phyloP scores from a whole-genome alignment of 2,113 vertebrate species.

The Thunnus thynnus region DNA sequence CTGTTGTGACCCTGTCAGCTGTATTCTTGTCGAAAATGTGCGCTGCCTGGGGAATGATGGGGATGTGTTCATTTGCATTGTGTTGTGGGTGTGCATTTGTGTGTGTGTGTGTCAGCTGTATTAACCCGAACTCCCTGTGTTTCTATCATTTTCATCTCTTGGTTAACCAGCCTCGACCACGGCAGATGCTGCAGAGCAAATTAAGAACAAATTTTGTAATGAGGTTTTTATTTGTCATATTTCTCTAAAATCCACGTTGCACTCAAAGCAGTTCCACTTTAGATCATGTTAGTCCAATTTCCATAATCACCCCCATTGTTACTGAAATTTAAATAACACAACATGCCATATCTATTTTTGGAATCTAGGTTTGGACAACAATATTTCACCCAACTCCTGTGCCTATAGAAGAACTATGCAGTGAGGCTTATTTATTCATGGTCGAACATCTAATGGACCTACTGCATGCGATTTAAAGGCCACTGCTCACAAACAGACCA shows the following conservation, averaged over 20 bases:
- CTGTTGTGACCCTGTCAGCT: slow-evolving; percentile 48
- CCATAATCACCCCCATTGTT: not conserved
- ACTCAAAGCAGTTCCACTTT: not conserved
- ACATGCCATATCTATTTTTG: not conserved
- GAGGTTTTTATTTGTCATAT: slow-evolving; percentile 2
- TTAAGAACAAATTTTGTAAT: not conserved
- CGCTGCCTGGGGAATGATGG: not conserved
- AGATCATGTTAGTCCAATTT: slow-evolving; percentile 4
- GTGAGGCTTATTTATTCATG: slow-evolving; percentile 47
- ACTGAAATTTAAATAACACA: slow-evolving; percentile 5
- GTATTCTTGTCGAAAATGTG: slow-evolving; percentile 38
- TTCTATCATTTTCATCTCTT: slow-evolving; percentile 20
- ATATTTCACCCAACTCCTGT: not conserved
- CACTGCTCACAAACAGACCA: slow-evolving; percentile 42
- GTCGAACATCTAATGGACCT: slow-evolving; percentile 38
- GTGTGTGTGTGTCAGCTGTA: not conserved
- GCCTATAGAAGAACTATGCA: not conserved
- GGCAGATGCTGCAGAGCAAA: slow-evolving; percentile 27
- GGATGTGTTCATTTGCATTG: not conserved
- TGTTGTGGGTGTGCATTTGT: not conserved
- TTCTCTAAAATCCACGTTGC: not conserved
- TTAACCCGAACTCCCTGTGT: not conserved
- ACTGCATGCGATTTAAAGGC: slow-evolving; percentile 26
- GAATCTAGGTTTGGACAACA: not conserved
- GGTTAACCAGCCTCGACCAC: slow-evolving; percentile 36